Percentiles rank a stretch among this genome's conserved stretches.
phyloP scores from a whole-genome alignment of 2,888 invertebrate genomes.

The Cremastinae sp. region DNA sequence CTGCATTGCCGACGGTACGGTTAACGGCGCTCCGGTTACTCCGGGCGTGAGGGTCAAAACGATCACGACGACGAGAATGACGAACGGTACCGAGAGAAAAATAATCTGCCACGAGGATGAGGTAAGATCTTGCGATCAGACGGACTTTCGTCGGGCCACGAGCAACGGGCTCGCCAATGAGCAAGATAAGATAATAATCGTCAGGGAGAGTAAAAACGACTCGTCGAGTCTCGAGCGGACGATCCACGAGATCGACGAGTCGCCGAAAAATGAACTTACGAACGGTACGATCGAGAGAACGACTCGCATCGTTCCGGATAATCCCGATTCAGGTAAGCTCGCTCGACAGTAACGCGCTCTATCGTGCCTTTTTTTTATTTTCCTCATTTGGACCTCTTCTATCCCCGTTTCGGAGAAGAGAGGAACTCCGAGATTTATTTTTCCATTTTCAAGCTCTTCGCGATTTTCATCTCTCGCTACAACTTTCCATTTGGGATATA shows the following conservation, averaged over 20 bases:
- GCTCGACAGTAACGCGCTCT: conserved; percentile 42
- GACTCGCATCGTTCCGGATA: conserved; percentile 48
- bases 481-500: conserved; percentile 11
- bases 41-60: conserved; percentile 6
- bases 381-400: too few species aligned
- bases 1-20: not conserved
- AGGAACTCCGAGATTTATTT: too few species aligned
- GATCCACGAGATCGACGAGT: conserved; percentile 38
- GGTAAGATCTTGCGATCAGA: conserved; percentile 60
- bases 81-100: conserved; percentile 22
- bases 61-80: conserved; percentile 42
- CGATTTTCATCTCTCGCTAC: conserved; percentile 38
- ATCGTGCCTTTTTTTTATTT: conserved; percentile 33
- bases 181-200: conserved; percentile 17
- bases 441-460: too few species aligned
- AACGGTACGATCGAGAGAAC: conserved; percentile 66
- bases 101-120: conserved; percentile 44
- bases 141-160: conserved; percentile 47
- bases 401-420: too few species aligned
- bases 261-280: conserved; percentile 56
- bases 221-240: conserved; percentile 41
- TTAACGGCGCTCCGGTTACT: not conserved
- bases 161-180: conserved; percentile 34
- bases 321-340: conserved; percentile 53
- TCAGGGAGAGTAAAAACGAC: conserved; percentile 35